Conservation (phyloP, 2,888 invertebrate species). For the Xestia xanthographa region DNA sequence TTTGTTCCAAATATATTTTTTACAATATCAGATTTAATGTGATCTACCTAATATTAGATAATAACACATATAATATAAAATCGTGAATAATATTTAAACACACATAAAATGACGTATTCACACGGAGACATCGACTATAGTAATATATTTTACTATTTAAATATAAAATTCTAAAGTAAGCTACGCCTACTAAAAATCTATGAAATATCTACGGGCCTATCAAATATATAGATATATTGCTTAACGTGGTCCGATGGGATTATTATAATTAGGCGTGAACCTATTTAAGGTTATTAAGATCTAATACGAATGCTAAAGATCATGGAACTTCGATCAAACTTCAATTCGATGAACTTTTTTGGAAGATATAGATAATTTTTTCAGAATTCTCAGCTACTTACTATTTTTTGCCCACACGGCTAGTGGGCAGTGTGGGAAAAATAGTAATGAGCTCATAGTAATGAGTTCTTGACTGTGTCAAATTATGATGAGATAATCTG, state of each 20-base stretch:
- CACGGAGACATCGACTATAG: conserved; percentile 64
- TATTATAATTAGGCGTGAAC: conserved; percentile 82
- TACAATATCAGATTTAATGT: conserved; percentile 49
- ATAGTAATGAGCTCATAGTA: too few species aligned
- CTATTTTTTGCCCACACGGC: background rate
- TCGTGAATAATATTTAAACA: conserved; percentile 63
- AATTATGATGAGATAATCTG: background rate
- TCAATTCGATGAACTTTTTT: background rate
- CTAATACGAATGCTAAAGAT: conserved; percentile 56
- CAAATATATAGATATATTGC: conserved; percentile 88
- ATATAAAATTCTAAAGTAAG: conserved; percentile 86
- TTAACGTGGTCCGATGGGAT: conserved; percentile 89
- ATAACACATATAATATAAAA: conserved; percentile 61
- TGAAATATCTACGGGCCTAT: conserved; percentile 83
- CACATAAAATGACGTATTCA: conserved; percentile 64
- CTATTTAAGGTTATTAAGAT: conserved; percentile 70
- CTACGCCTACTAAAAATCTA: conserved; percentile 84
- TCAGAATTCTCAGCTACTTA: too few species aligned
- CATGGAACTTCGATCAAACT: conserved; percentile 63
- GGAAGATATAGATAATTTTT: too few species aligned
- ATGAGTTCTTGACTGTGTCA: background rate
- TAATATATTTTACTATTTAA: conserved; percentile 69
- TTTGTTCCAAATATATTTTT: conserved; percentile 29
- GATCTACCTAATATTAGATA: conserved; percentile 47
- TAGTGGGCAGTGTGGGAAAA: too few species aligned